These are phyloP conservation scores for Eupithecia subumbrata DNA, from an alignment of 2,888 invertebrate genomes.

Conservation along the genomic window DNA sequence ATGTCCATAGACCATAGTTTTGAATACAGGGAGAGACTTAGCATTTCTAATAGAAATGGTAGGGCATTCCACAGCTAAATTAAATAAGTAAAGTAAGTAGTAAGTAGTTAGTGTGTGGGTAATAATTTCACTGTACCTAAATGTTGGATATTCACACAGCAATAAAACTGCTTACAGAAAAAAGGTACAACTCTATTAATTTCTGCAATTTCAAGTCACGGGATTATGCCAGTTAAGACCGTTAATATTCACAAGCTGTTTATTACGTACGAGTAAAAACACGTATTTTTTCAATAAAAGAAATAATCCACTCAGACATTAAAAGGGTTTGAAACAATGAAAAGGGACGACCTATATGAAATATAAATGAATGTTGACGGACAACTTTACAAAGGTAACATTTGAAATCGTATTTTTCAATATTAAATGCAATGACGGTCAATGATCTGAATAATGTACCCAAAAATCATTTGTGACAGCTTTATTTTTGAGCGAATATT, in stretches of 20 bases:
- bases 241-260: neutral
- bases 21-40: too few species aligned
- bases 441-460: neutral
- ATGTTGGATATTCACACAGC: too few species aligned
- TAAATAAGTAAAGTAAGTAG: too few species aligned
- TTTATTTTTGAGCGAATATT: too few species aligned
- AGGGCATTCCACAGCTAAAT: too few species aligned
- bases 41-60: too few species aligned
- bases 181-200: neutral
- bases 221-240: neutral
- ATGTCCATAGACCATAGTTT: too few species aligned
- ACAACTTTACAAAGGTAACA: slow-evolving; percentile 23
- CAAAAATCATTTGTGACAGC: neutral
- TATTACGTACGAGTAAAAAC: neutral
- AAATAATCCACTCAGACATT: slow-evolving; percentile 33
- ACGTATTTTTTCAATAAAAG: slow-evolving; percentile 2
- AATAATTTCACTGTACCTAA: too few species aligned
- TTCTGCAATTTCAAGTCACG: neutral
- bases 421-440: neutral
- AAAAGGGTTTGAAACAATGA: slow-evolving; percentile 40
- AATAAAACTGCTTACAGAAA: too few species aligned
- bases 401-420: neutral
- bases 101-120: too few species aligned
- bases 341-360: slow-evolving; percentile 36
- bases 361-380: slow-evolving; percentile 33